These are phyloP conservation scores for Scarus forsteni DNA, from an alignment of 2,797 vertebrate genomes.

Conservation along the genomic window DNA sequence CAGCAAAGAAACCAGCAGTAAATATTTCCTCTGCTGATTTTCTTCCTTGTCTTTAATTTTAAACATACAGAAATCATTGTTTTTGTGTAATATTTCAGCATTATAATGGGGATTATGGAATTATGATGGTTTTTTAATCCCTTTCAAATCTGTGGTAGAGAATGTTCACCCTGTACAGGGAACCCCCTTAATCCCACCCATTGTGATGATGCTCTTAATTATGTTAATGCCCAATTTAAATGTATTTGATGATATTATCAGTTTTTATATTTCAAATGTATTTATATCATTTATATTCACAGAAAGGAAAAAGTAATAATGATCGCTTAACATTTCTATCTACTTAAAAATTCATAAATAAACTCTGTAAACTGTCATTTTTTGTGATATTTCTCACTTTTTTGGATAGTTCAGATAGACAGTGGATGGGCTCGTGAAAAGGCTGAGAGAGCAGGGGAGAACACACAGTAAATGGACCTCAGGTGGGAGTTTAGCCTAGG, in stretches of 20 bases:
- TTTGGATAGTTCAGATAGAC: no score
- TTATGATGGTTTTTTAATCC: slow-evolving; percentile 21
- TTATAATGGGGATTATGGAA: slow-evolving; percentile 4
- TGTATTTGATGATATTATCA: not conserved
- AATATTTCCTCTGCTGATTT: not conserved
- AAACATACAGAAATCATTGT: not conserved
- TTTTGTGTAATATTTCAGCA: not conserved
- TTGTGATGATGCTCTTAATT: slow-evolving; percentile 16
- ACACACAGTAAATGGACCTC: no score
- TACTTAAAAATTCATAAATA: not conserved
- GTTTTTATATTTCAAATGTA: no score
- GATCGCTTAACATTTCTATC: not conserved
- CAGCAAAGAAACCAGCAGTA: not conserved
- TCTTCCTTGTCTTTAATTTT: not conserved
- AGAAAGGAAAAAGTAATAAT: not conserved
- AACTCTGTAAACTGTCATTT: no score
- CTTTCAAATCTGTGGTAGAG: slow-evolving; percentile 7
- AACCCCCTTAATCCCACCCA: slow-evolving; percentile 19
- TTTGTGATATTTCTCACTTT: no score
- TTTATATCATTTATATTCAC: not conserved
- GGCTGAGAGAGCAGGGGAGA: no score
- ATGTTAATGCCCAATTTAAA: slow-evolving; percentile 20
- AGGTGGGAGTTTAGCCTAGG: no score
- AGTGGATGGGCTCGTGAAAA: no score
- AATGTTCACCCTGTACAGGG: not conserved